These are phyloP conservation scores for Lates japonicus DNA, from an alignment of 2,797 vertebrate species.

Conservation along the genomic window DNA sequence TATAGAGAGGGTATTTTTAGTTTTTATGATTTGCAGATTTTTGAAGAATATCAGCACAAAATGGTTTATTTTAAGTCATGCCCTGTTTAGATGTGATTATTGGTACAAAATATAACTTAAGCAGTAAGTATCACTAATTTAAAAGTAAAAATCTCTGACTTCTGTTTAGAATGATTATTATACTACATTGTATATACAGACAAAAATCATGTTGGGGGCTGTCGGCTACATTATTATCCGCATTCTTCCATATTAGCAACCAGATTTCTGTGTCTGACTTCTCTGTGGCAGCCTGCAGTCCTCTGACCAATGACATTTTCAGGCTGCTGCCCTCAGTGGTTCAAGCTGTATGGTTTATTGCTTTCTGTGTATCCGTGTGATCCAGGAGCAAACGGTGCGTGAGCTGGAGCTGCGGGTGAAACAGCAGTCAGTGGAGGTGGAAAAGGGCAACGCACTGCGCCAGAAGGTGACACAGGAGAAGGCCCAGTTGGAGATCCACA, in stretches of 20 bases:
- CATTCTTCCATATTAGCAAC: background rate
- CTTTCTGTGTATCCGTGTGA: conserved; percentile 33
- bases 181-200: background rate
- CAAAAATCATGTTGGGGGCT: background rate
- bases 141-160: background rate
- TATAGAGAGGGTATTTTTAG: conserved; percentile 28
- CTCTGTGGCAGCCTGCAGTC: background rate
- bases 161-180: background rate
- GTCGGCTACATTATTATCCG: background rate
- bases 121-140: background rate
- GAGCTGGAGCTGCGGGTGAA: conserved; percentile 91
- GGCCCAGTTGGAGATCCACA: conserved; percentile 88
- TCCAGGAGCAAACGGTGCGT: conserved; percentile 88
- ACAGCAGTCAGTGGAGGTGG: conserved; percentile 91
- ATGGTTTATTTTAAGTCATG: conserved; percentile 3
- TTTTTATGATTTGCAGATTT: conserved; percentile 19
- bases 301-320: conserved; percentile 31
- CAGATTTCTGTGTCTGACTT: conserved; percentile 12
- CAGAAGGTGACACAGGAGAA: conserved; percentile 93
- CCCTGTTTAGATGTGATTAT: background rate
- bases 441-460: conserved; percentile 87
- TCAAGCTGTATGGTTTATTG: conserved; percentile 23
- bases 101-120: background rate
- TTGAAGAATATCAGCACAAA: conserved; percentile 22
- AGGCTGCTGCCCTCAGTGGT: background rate